Conservation (phyloP, 2,113 vertebrate genomes). For the Pelusios castaneus region DNA sequence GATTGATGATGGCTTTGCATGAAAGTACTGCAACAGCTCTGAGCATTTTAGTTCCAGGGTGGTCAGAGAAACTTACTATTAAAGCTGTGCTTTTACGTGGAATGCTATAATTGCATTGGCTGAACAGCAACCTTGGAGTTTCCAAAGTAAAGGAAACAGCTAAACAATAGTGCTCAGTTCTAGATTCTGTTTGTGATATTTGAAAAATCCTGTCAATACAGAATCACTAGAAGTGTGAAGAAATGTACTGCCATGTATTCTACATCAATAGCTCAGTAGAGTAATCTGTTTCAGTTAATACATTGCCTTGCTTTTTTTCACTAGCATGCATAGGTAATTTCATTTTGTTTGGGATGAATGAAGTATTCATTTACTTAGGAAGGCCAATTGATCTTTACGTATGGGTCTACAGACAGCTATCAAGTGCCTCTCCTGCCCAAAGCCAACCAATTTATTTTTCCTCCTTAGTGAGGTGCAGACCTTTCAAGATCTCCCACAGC, state of each 20-base stretch:
- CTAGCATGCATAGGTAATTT: background rate
- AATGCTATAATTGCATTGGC: rapidly evolving
- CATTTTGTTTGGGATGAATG: background rate
- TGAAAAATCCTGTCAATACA: background rate
- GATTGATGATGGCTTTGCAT: background rate
- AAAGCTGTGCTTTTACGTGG: background rate
- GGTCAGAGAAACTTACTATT: background rate
- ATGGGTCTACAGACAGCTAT: background rate
- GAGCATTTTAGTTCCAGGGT: constrained; percentile 15
- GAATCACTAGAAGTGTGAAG: background rate
- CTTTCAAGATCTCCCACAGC: background rate
- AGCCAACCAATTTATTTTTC: background rate
- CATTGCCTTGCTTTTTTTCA: background rate
- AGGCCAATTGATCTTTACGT: background rate
- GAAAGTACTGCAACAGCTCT: background rate
- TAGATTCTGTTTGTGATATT: background rate
- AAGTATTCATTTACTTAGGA: background rate
- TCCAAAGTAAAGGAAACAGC: background rate
- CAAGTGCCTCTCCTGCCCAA: rapidly evolving
- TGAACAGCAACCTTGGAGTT: background rate
- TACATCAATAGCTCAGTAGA: background rate
- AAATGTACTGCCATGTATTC: background rate
- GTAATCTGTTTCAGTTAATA: background rate
- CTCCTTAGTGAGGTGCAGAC: rapidly evolving
- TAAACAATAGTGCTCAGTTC: background rate